phyloP scores from a whole-genome alignment of 2,888 invertebrate species.

The Polylopha cassiicola region DNA sequence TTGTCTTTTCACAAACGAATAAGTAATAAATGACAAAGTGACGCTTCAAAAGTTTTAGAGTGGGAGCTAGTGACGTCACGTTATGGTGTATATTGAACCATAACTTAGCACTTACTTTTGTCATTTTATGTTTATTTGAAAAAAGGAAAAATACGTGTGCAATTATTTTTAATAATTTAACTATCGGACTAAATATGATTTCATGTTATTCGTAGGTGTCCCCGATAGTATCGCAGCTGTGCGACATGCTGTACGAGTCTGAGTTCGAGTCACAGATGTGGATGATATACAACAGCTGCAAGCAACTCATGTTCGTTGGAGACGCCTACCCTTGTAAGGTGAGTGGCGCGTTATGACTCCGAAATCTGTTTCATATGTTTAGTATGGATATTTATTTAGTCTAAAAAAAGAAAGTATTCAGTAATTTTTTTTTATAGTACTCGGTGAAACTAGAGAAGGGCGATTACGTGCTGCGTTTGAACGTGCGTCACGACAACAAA shows the following conservation, averaged over 20 bases:
- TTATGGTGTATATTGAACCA: too few species aligned
- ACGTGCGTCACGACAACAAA: conserved; percentile 93
- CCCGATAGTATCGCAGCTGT: conserved; percentile 87
- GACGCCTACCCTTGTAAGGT: conserved; percentile 93
- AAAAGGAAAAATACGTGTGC: too few species aligned
- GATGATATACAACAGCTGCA: conserved; percentile 95
- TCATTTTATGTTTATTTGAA: too few species aligned
- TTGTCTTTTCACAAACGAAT: too few species aligned
- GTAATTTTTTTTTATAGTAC: conserved; percentile 76
- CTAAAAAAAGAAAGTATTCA: neutral
- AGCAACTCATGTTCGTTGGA: conserved; percentile 89
- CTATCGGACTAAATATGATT: too few species aligned
- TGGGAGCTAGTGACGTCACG: too few species aligned
- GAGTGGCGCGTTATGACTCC: conserved; percentile 26
- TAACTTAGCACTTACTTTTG: too few species aligned
- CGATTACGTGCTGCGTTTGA: conserved; percentile 91
- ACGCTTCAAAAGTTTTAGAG: too few species aligned
- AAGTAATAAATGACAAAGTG: too few species aligned
- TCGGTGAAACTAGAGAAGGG: conserved; percentile 95
- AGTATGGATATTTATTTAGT: neutral
- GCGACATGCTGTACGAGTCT: conserved; percentile 94
- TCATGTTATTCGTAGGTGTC: conserved; percentile 55
- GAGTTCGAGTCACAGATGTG: conserved; percentile 98
- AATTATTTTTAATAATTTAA: too few species aligned
- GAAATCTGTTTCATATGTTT: neutral